These are phyloP conservation scores for Arctia plantaginis DNA, from an alignment of 2,888 invertebrate species.

Conservation along the genomic window DNA sequence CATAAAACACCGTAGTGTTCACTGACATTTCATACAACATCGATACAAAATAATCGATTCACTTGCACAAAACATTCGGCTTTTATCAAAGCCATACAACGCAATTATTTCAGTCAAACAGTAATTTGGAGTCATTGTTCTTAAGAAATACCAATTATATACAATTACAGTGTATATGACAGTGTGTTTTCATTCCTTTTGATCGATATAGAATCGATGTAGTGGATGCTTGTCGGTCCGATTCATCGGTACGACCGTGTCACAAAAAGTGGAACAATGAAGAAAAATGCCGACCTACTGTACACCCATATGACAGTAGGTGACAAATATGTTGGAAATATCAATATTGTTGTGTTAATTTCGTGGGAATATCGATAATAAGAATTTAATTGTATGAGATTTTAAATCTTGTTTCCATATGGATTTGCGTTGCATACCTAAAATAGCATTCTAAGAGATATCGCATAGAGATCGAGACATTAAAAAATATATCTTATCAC, in stretches of 20 bases:
- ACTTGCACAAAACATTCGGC: conserved; percentile 72
- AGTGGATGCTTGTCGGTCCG: conserved; percentile 69
- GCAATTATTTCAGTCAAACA: conserved; percentile 83
- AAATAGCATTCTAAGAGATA: too few species aligned
- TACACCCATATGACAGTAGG: conserved; percentile 58
- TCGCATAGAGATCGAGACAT: too few species aligned
- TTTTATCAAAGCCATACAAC: conserved; percentile 74
- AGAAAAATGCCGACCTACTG: conserved; percentile 58
- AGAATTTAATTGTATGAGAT: neutral
- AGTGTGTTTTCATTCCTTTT: conserved; percentile 78
- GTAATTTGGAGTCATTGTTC: conserved; percentile 85
- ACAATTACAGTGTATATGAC: conserved; percentile 85
- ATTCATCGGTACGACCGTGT: conserved; percentile 56
- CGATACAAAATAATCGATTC: conserved; percentile 59
- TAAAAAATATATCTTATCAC: too few species aligned
- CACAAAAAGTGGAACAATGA: conserved; percentile 80
- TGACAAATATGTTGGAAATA: conserved; percentile 66
- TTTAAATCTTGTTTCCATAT: neutral
- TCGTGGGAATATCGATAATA: conserved; percentile 39
- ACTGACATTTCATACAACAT: conserved; percentile 49
- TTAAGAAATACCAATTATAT: conserved; percentile 85
- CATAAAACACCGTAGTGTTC: conserved; percentile 37
- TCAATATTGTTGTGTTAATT: conserved; percentile 32
- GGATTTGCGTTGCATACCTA: neutral
- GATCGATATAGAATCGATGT: conserved; percentile 81